phyloP scores from a whole-genome alignment of 2,113 vertebrate species.

The Alethe castanea region DNA sequence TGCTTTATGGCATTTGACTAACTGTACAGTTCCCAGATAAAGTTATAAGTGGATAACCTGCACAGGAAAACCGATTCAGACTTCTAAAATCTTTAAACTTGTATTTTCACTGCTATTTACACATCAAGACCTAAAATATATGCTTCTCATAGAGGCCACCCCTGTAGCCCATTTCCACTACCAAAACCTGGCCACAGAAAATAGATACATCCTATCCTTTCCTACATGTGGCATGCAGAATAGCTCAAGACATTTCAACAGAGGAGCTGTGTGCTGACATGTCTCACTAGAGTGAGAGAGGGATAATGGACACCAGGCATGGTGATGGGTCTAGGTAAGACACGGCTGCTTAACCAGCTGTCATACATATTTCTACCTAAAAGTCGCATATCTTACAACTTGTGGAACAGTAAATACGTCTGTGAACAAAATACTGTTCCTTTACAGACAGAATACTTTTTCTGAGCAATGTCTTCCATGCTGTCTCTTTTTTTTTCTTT shows the following conservation, averaged over 20 bases:
- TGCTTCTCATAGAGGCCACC: background rate
- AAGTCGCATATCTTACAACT: background rate
- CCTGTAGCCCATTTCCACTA: background rate
- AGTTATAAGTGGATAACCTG: background rate
- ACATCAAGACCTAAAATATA: background rate
- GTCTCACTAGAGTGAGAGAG: background rate
- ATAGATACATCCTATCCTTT: background rate
- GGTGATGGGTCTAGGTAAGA: background rate
- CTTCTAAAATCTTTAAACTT: background rate
- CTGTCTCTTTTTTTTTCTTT: background rate
- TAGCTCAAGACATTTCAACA: background rate
- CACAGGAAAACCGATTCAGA: background rate
- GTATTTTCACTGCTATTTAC: background rate
- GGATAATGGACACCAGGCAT: background rate
- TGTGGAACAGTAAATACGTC: background rate
- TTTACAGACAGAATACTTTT: background rate
- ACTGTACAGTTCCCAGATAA: background rate
- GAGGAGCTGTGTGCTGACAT: background rate
- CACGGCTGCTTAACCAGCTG: background rate
- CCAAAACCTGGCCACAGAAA: background rate
- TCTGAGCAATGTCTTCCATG: background rate
- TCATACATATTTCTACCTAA: background rate
- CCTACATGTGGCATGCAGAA: background rate
- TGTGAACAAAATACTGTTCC: background rate
- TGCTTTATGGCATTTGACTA: background rate